Conservation (phyloP, 2,797 vertebrate species). For the Sparus aurata region DNA sequence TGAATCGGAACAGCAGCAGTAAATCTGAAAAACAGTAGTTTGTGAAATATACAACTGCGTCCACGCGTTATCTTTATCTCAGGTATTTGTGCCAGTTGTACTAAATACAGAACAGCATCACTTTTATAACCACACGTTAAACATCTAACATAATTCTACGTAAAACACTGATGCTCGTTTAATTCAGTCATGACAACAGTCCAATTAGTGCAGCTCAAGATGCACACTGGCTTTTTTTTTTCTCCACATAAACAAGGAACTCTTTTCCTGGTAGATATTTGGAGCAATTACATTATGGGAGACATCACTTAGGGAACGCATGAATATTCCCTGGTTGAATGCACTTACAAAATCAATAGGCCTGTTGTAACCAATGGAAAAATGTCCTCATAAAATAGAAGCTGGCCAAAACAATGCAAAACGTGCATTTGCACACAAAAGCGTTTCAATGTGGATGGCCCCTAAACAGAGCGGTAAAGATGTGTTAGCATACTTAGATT, state of each 20-base stretch:
- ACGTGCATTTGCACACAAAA: too few species aligned
- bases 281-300: constrained; percentile 86
- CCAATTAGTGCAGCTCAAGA: constrained; percentile 1
- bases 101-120: not conserved
- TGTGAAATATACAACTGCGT: constrained; percentile 19
- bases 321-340: constrained; percentile 86
- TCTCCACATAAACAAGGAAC: constrained; percentile 16
- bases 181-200: constrained; percentile 12
- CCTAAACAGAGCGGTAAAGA: too few species aligned
- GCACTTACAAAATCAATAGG: constrained; percentile 77
- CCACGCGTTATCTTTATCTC: not conserved
- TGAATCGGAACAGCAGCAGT: constrained; percentile 80
- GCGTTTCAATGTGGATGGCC: too few species aligned
- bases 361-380: constrained; percentile 43
- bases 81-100: not conserved
- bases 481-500: too few species aligned
- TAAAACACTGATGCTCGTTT: not conserved
- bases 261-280: constrained; percentile 80
- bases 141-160: not conserved
- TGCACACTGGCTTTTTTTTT: not conserved
- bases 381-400: not conserved
- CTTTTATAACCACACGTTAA: not conserved
- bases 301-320: constrained; percentile 74
- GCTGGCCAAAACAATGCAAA: too few species aligned
- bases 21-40: constrained; percentile 65